Evolutionary conservation across 2,113 vertebrate species (phyloP).

Genomic region (Mohoua ochrocephala): DNA sequence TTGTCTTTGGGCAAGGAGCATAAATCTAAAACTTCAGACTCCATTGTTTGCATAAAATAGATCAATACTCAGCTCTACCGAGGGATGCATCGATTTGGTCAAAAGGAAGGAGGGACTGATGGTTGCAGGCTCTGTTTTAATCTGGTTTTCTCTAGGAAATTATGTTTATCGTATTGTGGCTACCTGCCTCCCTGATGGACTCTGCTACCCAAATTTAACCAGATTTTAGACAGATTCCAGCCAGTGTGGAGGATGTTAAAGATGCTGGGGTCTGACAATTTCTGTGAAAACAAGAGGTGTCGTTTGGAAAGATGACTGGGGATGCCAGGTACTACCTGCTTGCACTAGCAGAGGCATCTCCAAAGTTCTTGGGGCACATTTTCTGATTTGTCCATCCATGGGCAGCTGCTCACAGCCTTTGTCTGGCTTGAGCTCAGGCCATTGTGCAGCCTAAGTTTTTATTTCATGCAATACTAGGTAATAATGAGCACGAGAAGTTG

Average conservation of each 20-base stretch:
- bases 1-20: neutral
- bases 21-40: neutral
- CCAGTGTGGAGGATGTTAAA: neutral
- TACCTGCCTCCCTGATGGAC: neutral
- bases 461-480: neutral
- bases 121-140: neutral
- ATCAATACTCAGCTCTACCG: neutral
- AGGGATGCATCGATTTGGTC: neutral
- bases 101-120: neutral
- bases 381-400: neutral
- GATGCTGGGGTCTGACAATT: neutral
- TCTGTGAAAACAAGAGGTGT: neutral
- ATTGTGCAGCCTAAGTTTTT: neutral
- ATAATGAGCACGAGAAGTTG: neutral
- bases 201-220: neutral
- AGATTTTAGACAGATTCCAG: neutral
- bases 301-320: neutral
- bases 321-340: neutral
- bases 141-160: neutral
- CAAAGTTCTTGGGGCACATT: neutral
- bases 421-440: neutral
- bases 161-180: accelerated
- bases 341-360: neutral
- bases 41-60: neutral
- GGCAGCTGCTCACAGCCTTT: neutral